Evolutionary conservation across 2,113 vertebrate genomes (phyloP), one percentile per base, ranked within the genome.

Genomic region (Misgurnus anguillicaudatus): DNA sequence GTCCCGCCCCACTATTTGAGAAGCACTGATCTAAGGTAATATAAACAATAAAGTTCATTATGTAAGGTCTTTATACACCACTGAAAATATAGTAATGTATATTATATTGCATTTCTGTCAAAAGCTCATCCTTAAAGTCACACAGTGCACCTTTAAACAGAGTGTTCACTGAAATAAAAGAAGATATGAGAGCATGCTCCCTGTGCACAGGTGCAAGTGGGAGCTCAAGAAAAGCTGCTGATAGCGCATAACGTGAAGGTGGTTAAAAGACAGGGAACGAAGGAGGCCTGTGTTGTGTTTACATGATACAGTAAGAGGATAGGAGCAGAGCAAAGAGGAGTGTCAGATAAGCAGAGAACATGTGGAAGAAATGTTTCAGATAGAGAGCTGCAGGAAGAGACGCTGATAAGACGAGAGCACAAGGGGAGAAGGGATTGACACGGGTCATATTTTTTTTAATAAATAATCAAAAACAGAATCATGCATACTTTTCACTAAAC

Each of bases 231-330:
- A n/a, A 77, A 19, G 41, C 21, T 55, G 11, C 38, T 14, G 11
- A 41, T 19, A 67, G 19, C 73, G 57, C 21, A 71, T 14, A 51
- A 36, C 31, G 45, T 69, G 45, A 45, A 69, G 66, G 45, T 31
- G 67, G 17, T 70, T 31, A 53, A 70, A 70, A 53, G 24, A 55
- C 47, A 70, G 24, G 45, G 47, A 69, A 51, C 51, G 67, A 16
- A 51, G 47, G 13, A 17, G 51, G 16, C 6, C 4, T 17, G 4
- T 55, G 51, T 55, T 69, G 24, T 69, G 13, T 36, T 69, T 16
- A 69, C 4, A 53, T 55, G 31, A 70, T 70, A n/a, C 24, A 70
- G 67, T 70, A 31, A 70, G 14, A 53, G 5, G 16, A 55, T 4
- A 55, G 51, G 51, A n/a, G 51, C 51, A 55, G 19, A 58, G 62